Conservation (phyloP, 2,113 vertebrate genomes). For the Oncorhynchus keta region DNA sequence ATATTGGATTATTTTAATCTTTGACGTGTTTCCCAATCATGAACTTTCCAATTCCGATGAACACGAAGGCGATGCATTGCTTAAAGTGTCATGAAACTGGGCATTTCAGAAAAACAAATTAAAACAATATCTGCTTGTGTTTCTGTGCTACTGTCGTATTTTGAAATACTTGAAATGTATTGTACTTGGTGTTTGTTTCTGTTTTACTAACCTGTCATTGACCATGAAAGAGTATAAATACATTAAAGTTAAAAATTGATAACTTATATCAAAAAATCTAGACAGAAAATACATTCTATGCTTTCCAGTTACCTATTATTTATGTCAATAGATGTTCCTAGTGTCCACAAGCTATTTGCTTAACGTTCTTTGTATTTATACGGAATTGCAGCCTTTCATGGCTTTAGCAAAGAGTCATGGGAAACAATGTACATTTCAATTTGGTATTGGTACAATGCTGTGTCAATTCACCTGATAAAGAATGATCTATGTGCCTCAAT, state of each 20-base stretch:
- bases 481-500: not conserved
- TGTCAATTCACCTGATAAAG: too few species aligned
- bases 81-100: too few species aligned
- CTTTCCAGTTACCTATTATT: not conserved
- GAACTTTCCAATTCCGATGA: slow-evolving; percentile 1
- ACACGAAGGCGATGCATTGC: not conserved
- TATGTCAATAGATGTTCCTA: not conserved
- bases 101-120: slow-evolving; percentile 9
- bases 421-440: too few species aligned
- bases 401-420: not conserved
- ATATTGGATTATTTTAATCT: not conserved
- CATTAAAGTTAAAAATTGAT: too few species aligned
- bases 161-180: not conserved
- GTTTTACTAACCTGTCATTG: too few species aligned
- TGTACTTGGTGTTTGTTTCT: not conserved
- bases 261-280: not conserved
- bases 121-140: not conserved
- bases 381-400: not conserved
- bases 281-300: not conserved
- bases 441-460: too few species aligned
- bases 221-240: too few species aligned
- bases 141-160: slow-evolving; percentile 14
- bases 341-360: slow-evolving; percentile 23
- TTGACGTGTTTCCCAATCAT: slow-evolving; percentile 3
- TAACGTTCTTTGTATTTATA: slow-evolving; percentile 8